Evolutionary conservation across 2,888 invertebrate genomes (phyloP).

Genomic region (Amphimallon solstitiale): DNA sequence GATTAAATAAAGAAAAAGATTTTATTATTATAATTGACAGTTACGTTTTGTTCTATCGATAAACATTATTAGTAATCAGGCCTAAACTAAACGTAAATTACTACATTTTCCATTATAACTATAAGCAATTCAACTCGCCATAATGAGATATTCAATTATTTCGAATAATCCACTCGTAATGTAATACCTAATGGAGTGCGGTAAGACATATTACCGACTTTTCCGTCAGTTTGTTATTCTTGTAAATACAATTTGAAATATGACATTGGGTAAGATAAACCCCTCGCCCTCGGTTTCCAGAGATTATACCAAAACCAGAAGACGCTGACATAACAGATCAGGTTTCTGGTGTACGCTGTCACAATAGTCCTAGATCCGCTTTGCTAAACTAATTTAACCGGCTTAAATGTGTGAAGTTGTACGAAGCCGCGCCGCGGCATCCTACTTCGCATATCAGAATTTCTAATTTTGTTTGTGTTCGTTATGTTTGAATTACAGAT

Average conservation of each 20-base stretch:
- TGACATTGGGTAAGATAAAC: slow-evolving; percentile 31
- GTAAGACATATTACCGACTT: not conserved
- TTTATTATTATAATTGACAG: too few species aligned
- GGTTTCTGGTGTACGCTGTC: slow-evolving; percentile 20
- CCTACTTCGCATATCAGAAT: slow-evolving; percentile 8
- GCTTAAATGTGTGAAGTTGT: slow-evolving; percentile 31
- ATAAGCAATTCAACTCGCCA: too few species aligned
- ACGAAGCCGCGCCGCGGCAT: not conserved
- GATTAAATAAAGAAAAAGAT: too few species aligned
- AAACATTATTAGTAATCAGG: too few species aligned
- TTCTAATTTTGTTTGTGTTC: slow-evolving; percentile 28
- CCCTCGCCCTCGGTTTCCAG: not conserved
- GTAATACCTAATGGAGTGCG: slow-evolving; percentile 16
- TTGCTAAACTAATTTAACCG: slow-evolving; percentile 27
- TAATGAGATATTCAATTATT: slow-evolving; percentile 11
- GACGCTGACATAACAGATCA: slow-evolving; percentile 29
- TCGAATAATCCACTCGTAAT: slow-evolving; percentile 18
- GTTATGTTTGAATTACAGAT: slow-evolving; percentile 31
- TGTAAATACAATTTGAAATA: slow-evolving; percentile 32
- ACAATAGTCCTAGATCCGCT: slow-evolving; percentile 30
- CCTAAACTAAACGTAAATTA: too few species aligned
- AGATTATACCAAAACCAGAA: slow-evolving; percentile 6
- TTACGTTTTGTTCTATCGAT: too few species aligned
- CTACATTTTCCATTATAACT: too few species aligned
- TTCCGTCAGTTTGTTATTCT: slow-evolving; percentile 15